Conservation (phyloP, 2,888 invertebrate genomes). For the Epistrophe eligans region DNA sequence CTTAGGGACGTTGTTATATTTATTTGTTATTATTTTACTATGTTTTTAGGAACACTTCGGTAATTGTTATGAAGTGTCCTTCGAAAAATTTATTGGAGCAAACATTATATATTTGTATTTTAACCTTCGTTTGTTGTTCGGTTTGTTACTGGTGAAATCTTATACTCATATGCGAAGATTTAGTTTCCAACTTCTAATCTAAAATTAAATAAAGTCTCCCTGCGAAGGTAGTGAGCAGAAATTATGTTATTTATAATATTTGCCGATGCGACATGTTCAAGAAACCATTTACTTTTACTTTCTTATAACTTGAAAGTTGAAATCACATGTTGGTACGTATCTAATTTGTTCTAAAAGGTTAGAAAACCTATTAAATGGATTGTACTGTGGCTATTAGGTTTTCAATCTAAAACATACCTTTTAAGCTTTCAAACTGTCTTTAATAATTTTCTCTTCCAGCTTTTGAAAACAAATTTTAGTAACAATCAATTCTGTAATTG, state of each 20-base stretch:
- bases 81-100: slow-evolving; percentile 39
- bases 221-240: background rate
- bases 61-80: background rate
- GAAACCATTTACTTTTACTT: slow-evolving; percentile 33
- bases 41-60: background rate
- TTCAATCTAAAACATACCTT: too few relatives aligned
- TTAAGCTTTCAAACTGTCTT: background rate
- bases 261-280: slow-evolving; percentile 11
- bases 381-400: background rate
- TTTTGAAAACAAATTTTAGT: background rate
- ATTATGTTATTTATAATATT: background rate
- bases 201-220: background rate
- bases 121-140: slow-evolving; percentile 37
- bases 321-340: background rate
- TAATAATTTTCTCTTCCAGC: background rate
- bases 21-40: background rate
- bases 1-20: background rate
- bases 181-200: slow-evolving; percentile 26
- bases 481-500: background rate
- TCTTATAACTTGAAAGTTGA: slow-evolving; percentile 3
- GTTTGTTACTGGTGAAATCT: slow-evolving; percentile 42
- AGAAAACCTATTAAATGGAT: background rate
- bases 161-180: slow-evolving; percentile 30
- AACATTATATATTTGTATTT: slow-evolving; percentile 4
- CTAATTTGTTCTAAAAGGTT: background rate